Base-by-base conservation (phyloP, 2,797 vertebrate genomes). In the Cheirogaleus major region DNA sequence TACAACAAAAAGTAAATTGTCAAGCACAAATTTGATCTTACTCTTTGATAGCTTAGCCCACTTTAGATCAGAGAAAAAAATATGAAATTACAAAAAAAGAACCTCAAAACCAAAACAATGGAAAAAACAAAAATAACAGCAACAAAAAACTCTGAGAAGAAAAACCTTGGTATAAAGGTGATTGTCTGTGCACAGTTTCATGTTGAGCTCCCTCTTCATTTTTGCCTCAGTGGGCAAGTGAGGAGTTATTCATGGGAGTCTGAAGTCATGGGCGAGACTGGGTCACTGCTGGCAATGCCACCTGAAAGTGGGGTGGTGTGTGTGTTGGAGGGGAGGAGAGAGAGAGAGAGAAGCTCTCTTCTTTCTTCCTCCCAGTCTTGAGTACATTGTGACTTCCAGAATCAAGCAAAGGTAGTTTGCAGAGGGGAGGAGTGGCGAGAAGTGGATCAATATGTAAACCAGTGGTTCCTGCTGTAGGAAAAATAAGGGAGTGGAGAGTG, bases 41-140 rank as follows among this genome's bases (percentile, higher is more conserved):
- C 72, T 84, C 38, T 97, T 95, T 80, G 98, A 96, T 94, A 98
- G 93, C 95, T 95, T 96, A 98, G 96, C 89, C 83, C 93, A 89
- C 55, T 86, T 92, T 73, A 83, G 70, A 79, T 85, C 30, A 59
- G 86, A 85, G 14, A 20, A 25, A 32, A 57, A 73, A 73, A 59
- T 41, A 38, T 45, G 89, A 86, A 88, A 80, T 78, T 61, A 89
- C 30, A 43, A 75, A n/a, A 43, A 81, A 48, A 57, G 25, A 67
- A 79, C 35, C 15, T 0, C 11, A 45, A 69, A 27, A 27, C n/a
- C 32, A n/a, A 79, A 94, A 50, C 43, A 2, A 78, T n/a, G 45
- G 27, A 84, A 35, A 35, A 32, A 27, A 67, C 15, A 65, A 63
- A 65, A n/a, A 65, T 32, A 43, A 17, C 25, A 45, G 35, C 57